Conservation (phyloP, 2,888 invertebrate genomes). For the Caenorhabditis imperialis region DNA sequence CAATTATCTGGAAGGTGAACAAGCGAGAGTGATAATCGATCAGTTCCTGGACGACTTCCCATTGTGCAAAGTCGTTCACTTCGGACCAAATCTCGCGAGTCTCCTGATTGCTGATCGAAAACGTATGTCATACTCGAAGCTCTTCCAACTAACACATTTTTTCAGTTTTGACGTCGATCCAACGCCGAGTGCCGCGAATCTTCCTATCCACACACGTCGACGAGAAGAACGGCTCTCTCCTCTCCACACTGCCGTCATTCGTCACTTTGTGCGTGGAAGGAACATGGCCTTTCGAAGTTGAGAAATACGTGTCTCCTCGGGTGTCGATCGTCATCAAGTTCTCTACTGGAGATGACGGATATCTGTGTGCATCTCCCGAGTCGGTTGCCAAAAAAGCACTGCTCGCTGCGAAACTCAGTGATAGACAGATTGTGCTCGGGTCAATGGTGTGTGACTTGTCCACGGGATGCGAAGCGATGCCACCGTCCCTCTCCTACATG, state of each 20-base stretch:
- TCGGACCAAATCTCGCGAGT: slow-evolving; percentile 70
- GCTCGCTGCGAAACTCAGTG: slow-evolving; percentile 67
- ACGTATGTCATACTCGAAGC: too few relatives aligned
- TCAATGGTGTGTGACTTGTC: slow-evolving; percentile 74
- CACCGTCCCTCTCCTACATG: slow-evolving; percentile 70
- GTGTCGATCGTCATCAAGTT: slow-evolving; percentile 70
- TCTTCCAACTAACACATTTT: slow-evolving; percentile 2
- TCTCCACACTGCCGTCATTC: slow-evolving; percentile 67
- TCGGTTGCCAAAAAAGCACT: slow-evolving; percentile 72
- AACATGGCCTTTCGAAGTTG: slow-evolving; percentile 65
- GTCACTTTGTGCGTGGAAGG: slow-evolving; percentile 71
- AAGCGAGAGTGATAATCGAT: slow-evolving; percentile 64
- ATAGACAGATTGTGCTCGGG: slow-evolving; percentile 61
- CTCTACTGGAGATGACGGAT: slow-evolving; percentile 73
- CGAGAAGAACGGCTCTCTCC: slow-evolving; percentile 57
- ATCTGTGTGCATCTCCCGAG: slow-evolving; percentile 72
- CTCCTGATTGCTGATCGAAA: slow-evolving; percentile 64
- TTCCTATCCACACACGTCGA: slow-evolving; percentile 69
- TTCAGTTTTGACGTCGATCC: slow-evolving; percentile 64
- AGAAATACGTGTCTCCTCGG: slow-evolving; percentile 64
- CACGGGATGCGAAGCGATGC: slow-evolving; percentile 76
- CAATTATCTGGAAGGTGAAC: slow-evolving; percentile 65
- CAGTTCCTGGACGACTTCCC: slow-evolving; percentile 74
- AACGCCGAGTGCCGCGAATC: slow-evolving; percentile 67
- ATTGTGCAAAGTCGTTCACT: slow-evolving; percentile 68